Percentiles rank a stretch among this genome's conserved stretches.
These are phyloP conservation scores for Athene noctua DNA, from an alignment of 2,113 vertebrate species.

Conservation along the genomic window DNA sequence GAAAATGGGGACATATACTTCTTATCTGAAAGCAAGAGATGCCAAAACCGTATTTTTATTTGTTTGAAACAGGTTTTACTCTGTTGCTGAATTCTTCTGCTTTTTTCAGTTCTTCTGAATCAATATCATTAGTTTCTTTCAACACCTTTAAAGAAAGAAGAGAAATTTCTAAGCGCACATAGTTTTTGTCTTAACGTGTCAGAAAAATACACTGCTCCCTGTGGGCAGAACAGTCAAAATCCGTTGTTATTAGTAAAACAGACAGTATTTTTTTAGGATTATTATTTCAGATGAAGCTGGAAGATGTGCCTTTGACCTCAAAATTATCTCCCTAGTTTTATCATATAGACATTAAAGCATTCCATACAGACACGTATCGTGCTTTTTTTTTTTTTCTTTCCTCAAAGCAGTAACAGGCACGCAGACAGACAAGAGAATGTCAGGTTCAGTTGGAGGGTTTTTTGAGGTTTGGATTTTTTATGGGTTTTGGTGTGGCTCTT, in stretches of 20 bases:
- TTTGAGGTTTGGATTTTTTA: no score
- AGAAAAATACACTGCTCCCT: background rate
- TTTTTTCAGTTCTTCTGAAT: background rate
- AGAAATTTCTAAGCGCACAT: background rate
- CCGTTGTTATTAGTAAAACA: background rate
- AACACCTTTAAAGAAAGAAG: background rate
- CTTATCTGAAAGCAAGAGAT: background rate
- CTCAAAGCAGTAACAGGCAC: background rate
- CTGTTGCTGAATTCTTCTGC: background rate
- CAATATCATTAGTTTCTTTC: background rate
- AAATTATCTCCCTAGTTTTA: background rate
- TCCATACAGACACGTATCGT: background rate
- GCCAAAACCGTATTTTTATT: background rate
- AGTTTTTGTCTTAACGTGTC: background rate
- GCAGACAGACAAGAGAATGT: accelerated
- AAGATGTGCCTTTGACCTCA: background rate
- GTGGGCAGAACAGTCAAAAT: background rate
- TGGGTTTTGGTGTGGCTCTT: no score
- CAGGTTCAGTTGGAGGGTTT: background rate
- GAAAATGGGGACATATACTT: background rate
- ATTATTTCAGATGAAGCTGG: background rate
- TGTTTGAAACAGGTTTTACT: background rate
- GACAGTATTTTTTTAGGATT: background rate
- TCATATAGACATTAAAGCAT: background rate
- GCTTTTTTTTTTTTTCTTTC: no score